Conservation (phyloP, 1,140 invertebrate species). For the Berghia stephanieae region DNA sequence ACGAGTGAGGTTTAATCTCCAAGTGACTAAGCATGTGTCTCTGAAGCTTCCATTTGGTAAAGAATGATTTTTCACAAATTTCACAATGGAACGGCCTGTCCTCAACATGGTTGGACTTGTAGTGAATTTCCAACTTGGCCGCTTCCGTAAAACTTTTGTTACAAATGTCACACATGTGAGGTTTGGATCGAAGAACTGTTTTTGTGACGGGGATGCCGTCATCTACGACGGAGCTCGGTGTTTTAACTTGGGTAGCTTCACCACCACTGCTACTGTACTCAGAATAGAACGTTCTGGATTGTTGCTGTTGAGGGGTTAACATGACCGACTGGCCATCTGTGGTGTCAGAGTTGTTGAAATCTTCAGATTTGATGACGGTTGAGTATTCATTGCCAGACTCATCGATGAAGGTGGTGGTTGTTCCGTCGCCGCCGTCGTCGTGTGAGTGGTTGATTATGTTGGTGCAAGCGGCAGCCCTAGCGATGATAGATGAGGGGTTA, state of each 20-base stretch:
- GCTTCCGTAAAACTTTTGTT: slow-evolving; percentile 23
- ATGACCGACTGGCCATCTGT: too few species aligned
- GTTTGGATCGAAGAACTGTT: not conserved
- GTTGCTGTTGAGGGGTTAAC: too few species aligned
- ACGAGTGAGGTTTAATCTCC: slow-evolving; percentile 32
- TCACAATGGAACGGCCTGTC: slow-evolving; percentile 33
- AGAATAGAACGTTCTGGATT: not conserved
- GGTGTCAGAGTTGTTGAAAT: too few species aligned
- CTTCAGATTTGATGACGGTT: too few species aligned
- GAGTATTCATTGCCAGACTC: too few species aligned
- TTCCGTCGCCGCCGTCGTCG: too few species aligned
- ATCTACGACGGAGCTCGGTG: slow-evolving; percentile 8
- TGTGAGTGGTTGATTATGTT: too few species aligned
- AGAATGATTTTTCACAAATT: slow-evolving; percentile 32
- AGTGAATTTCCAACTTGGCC: slow-evolving; percentile 27
- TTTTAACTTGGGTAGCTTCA: slow-evolving; percentile 10
- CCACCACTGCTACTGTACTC: slow-evolving; percentile 14
- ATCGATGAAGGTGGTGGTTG: too few species aligned
- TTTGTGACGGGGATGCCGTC: slow-evolving; percentile 19
- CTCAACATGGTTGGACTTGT: slow-evolving; percentile 25
- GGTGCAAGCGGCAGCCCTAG: too few species aligned
- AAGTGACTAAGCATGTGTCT: slow-evolving; percentile 30
- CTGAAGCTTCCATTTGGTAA: slow-evolving; percentile 27
- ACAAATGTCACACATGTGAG: slow-evolving; percentile 32
- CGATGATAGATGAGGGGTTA: too few species aligned